Percentiles rank a stretch among this genome's conserved stretches.
These are phyloP conservation scores for Colistium nudipinnis DNA, from an alignment of 2,113 vertebrate species.

Conservation along the genomic window DNA sequence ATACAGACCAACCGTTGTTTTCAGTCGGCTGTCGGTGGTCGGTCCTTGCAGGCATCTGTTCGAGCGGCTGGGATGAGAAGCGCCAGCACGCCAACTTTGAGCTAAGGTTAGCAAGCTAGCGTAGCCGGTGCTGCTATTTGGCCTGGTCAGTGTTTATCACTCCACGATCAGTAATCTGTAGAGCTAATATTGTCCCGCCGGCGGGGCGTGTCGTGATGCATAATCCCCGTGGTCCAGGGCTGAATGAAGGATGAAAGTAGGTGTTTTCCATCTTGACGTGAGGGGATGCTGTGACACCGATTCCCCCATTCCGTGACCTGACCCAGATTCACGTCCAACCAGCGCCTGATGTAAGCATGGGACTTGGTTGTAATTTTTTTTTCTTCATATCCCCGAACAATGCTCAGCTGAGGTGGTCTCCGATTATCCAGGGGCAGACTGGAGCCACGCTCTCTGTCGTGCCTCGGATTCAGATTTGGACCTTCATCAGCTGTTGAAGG, in stretches of 20 bases:
- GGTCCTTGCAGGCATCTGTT: constrained; percentile 31
- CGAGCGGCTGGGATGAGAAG: constrained; percentile 34
- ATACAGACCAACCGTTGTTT: background rate
- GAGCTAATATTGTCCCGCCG: background rate
- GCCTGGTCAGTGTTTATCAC: constrained; percentile 14
- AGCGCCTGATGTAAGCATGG: constrained; percentile 54
- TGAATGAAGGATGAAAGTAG: constrained; percentile 3
- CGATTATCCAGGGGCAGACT: background rate
- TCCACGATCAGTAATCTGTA: background rate
- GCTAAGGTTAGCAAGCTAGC: constrained; percentile 68
- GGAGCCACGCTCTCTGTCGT: constrained; percentile 2
- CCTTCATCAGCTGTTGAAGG: constrained; percentile 34
- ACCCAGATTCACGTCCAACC: constrained; percentile 65
- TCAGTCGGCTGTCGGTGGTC: background rate
- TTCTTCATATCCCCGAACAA: constrained; percentile 34
- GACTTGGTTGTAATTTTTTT: constrained; percentile 48
- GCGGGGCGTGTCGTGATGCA: background rate
- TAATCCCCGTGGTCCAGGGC: background rate
- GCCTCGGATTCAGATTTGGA: background rate
- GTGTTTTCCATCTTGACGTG: constrained; percentile 16
- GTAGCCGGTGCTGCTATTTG: constrained; percentile 54
- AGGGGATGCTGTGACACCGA: constrained; percentile 50
- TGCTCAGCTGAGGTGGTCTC: constrained; percentile 28
- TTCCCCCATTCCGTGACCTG: constrained; percentile 64
- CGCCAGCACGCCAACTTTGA: constrained; percentile 68